Conservation (phyloP, 2,888 invertebrate genomes). For the Tetropium fuscum region DNA sequence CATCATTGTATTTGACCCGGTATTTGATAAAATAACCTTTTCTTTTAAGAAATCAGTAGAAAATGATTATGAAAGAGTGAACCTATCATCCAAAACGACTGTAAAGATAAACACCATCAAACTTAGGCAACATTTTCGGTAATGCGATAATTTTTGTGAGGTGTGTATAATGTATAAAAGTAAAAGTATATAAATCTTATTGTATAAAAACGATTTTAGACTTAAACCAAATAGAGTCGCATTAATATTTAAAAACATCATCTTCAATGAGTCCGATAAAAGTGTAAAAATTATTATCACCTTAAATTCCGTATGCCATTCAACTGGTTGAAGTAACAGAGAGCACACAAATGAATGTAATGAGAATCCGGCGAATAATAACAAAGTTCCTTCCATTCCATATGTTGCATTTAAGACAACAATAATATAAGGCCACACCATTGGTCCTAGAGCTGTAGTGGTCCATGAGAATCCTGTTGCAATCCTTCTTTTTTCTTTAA, state of each 20-base stretch:
- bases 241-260: neutral
- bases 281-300: conserved; percentile 37
- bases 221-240: too few relatives aligned
- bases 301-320: conserved; percentile 75
- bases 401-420: conserved; percentile 73
- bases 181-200: too few relatives aligned
- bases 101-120: too few relatives aligned
- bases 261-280: neutral
- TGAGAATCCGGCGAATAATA: conserved; percentile 76
- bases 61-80: too few relatives aligned
- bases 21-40: too few relatives aligned
- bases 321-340: conserved; percentile 79
- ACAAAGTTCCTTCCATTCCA: conserved; percentile 75
- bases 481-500: conserved; percentile 76
- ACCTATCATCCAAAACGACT: too few relatives aligned
- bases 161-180: too few relatives aligned
- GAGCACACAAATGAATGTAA: conserved; percentile 77
- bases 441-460: conserved; percentile 79
- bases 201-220: too few relatives aligned
- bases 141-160: too few relatives aligned
- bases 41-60: too few relatives aligned
- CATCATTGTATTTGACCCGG: too few relatives aligned
- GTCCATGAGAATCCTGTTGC: conserved; percentile 81
- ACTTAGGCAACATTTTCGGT: too few relatives aligned
- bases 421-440: conserved; percentile 78